Evolutionary conservation across 2,888 invertebrate species (phyloP).

Genomic region (Chloroclysta siterata): DNA sequence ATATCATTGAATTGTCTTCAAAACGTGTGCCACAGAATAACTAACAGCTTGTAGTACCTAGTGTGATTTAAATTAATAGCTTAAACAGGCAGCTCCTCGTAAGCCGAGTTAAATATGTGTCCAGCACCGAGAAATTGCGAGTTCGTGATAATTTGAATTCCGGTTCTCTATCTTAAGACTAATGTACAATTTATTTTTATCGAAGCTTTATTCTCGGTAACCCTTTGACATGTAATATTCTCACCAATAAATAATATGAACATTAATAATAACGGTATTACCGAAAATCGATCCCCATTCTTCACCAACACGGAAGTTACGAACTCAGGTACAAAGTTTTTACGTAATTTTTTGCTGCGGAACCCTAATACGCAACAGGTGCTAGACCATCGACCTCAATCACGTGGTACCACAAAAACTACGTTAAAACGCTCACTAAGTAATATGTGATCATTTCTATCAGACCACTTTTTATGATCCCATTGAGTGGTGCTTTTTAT

Average conservation of each 20-base stretch:
- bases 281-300: neutral
- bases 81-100: slow-evolving; percentile 23
- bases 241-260: too few species aligned
- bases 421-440: slow-evolving; percentile 39
- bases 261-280: too few species aligned
- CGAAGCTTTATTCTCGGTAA: too few species aligned
- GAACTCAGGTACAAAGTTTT: slow-evolving; percentile 31
- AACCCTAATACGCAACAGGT: slow-evolving; percentile 53
- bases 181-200: too few species aligned
- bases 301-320: neutral
- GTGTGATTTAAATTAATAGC: slow-evolving; percentile 37
- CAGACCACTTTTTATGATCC: slow-evolving; percentile 32
- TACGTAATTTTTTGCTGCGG: slow-evolving; percentile 61
- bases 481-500: slow-evolving; percentile 28
- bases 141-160: too few species aligned
- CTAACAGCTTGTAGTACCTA: neutral
- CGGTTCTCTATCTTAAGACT: too few species aligned
- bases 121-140: slow-evolving; percentile 23
- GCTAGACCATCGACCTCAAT: slow-evolving; percentile 47
- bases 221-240: too few species aligned
- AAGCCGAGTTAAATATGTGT: slow-evolving; percentile 29
- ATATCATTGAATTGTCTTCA: too few species aligned
- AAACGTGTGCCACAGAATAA: too few species aligned
- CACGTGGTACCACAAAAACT: slow-evolving; percentile 48
- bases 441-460: slow-evolving; percentile 38